phyloP scores from a whole-genome alignment of 2,113 vertebrate genomes.

The Corvus cornix region DNA sequence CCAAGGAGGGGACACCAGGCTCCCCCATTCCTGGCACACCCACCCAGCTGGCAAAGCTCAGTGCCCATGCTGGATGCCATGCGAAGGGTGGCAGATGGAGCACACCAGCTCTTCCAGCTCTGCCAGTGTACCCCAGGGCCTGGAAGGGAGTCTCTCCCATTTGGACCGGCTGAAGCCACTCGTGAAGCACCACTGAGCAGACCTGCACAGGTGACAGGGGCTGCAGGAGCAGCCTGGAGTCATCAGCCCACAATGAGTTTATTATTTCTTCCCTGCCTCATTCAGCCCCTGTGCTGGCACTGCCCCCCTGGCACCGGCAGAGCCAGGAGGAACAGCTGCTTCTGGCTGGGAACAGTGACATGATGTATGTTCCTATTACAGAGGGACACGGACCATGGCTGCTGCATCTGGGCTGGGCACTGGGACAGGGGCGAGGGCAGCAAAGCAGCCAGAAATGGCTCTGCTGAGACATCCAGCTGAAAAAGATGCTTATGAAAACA shows the following conservation, averaged over 20 bases:
- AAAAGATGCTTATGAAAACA: not conserved
- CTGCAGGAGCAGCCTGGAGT: not conserved
- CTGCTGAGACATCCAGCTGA: not conserved
- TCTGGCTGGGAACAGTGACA: not conserved
- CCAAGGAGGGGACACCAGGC: not conserved
- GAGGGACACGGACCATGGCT: constrained; percentile 23
- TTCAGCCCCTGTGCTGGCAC: not conserved
- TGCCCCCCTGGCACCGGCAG: not conserved
- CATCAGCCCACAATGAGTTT: rapidly evolving
- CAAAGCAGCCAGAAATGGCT: not conserved
- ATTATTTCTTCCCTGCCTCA: not conserved
- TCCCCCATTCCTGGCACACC: not conserved
- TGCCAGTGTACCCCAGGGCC: rapidly evolving
- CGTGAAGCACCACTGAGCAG: not conserved
- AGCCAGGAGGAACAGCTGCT: constrained; percentile 26
- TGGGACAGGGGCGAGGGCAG: not conserved
- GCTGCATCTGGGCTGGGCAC: constrained; percentile 30
- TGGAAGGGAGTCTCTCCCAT: rapidly evolving
- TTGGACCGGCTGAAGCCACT: rapidly evolving
- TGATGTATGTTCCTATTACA: constrained; percentile 16
- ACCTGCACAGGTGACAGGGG: not conserved
- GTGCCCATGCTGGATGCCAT: rapidly evolving
- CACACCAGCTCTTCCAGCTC: not conserved
- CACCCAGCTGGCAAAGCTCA: rapidly evolving
- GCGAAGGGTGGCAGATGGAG: not conserved